A percentile compares a stretch with the other conserved stretches of the same genome.
phyloP scores from a whole-genome alignment of 1,140 invertebrate species.

The Lepidostoma basale region DNA sequence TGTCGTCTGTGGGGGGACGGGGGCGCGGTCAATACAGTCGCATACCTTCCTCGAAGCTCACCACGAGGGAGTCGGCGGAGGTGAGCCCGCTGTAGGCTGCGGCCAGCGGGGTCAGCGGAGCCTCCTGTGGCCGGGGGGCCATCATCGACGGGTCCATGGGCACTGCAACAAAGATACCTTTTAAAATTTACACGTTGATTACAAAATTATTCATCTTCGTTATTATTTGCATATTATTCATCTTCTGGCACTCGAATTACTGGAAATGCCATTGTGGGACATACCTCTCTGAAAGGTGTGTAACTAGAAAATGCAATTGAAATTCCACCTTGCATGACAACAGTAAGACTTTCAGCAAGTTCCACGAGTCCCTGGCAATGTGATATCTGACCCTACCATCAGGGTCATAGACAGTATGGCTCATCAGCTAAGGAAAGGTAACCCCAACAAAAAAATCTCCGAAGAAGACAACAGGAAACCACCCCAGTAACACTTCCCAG shows the following conservation, averaged over 20 bases:
- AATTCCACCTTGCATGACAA: no score
- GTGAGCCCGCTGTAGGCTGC: slow-evolving; percentile 37
- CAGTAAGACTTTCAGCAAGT: no score
- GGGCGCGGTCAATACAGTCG: slow-evolving; percentile 43
- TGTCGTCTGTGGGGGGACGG: background rate
- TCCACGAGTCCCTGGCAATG: no score
- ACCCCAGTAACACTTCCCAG: no score
- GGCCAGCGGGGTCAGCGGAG: slow-evolving; percentile 29
- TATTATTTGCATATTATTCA: background rate
- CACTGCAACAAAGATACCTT: slow-evolving; percentile 14
- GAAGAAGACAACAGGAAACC: no score
- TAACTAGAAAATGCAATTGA: no score
- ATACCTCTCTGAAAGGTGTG: no score
- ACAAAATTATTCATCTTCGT: background rate
- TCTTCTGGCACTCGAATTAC: background rate
- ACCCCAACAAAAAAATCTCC: no score
- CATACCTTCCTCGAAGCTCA: slow-evolving; percentile 46
- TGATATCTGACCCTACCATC: no score
- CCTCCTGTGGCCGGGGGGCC: slow-evolving; percentile 17
- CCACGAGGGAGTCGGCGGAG: slow-evolving; percentile 38
- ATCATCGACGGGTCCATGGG: slow-evolving; percentile 32
- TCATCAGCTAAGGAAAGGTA: no score
- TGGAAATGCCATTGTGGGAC: no score
- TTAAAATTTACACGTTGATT: background rate
- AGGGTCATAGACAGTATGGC: no score